Base-by-base conservation (phyloP, 2,888 invertebrate species). In the Venustoraphidia nigricollis region DNA sequence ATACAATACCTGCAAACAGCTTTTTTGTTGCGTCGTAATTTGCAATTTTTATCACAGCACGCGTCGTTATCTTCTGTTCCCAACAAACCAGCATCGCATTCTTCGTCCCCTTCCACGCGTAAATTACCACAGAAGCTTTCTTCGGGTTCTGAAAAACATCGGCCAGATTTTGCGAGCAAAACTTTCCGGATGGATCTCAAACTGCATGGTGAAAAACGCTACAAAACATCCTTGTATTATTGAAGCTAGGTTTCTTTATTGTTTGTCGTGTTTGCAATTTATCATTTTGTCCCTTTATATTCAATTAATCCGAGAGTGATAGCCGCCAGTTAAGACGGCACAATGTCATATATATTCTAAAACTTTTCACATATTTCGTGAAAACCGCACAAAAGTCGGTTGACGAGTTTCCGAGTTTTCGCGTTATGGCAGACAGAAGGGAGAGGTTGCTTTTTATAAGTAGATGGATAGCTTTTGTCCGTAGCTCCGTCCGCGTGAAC, bases 41-140 rank as follows among this genome's bases (percentile, higher is more conserved):
- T 87, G 63, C 96, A 96, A 62, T 89, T 85, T 65, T 90, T 90
- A 61, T 91, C 88, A 65, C 95, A 96, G 64, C 96, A 96, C 51
- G 83, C 79, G 62, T 94, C 94, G 58, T 89, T 90, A 61, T 92
- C 91, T 65, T 92, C 92, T 0, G 91, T 91, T 14, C 93, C 93
- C 8, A 94, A 70, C 34, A 94, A 71, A 2, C 96, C 96, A 34
- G 93, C 94, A 62, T 97, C 96, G 64, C 96, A 97, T 65, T 96
- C 91, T 65, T 97, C 96, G 54, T 90, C 92, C 3, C 89, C 91
- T 66, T 97, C 93, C 1, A 96, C 94, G 10, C 94, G 76, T 53
- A 93, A 73, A 71, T 97, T 96, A 9, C 96, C 96, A 66, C 96
- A 97, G 68, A 94, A 93, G 47, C 92, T 91, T 68, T 91, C 91